Percentiles rank a stretch among this genome's conserved stretches.
Conservation (phyloP, 1,140 invertebrate genomes). For the Stegodyphus dumicola region DNA sequence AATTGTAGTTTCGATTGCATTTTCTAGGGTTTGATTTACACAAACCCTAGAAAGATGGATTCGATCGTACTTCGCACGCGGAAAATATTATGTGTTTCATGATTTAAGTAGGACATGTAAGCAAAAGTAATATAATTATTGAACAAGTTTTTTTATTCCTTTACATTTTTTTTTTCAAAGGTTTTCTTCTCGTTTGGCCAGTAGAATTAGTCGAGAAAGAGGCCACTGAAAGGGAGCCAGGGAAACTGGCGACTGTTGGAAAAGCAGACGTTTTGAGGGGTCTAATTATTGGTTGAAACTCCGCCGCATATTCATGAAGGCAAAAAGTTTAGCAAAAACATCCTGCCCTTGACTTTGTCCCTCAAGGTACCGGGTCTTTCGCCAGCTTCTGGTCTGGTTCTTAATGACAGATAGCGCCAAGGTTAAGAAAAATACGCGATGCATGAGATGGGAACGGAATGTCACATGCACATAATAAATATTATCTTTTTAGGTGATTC, state of each 20-base stretch:
- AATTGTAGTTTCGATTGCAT: no score
- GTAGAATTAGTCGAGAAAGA: no score
- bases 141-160: no score
- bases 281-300: slow-evolving; percentile 55
- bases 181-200: no score
- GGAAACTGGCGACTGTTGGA: neutral
- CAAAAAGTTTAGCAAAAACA: neutral
- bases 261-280: slow-evolving; percentile 14
- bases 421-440: slow-evolving; percentile 52
- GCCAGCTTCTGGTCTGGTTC: slow-evolving; percentile 30
- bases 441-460: slow-evolving; percentile 23
- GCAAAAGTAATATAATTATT: no score
- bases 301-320: slow-evolving; percentile 56
- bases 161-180: no score
- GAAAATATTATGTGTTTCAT: no score
- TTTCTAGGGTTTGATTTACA: no score
- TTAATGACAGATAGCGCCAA: slow-evolving; percentile 49
- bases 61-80: no score
- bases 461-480: slow-evolving; percentile 56
- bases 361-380: slow-evolving; percentile 27
- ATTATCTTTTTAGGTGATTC: slow-evolving; percentile 57
- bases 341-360: slow-evolving; percentile 51
- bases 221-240: neutral
- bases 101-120: no score
- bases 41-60: no score